Conservation (phyloP, 2,888 invertebrate genomes). For the Lasioglossum oenotherae region DNA sequence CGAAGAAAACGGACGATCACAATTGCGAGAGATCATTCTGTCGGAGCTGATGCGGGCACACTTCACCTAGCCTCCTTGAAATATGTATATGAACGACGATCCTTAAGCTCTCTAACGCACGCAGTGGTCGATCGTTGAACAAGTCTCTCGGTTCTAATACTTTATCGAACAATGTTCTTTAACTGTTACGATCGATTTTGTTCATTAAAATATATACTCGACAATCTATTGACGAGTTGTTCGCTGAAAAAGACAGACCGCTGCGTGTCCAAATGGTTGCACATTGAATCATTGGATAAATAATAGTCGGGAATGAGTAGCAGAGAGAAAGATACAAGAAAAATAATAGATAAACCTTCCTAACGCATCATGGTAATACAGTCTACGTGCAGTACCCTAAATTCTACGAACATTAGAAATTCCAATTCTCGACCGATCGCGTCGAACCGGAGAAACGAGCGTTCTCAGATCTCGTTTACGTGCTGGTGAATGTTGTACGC, state of each 20-base stretch:
- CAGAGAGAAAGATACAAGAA: conserved; percentile 18
- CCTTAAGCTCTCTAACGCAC: neutral
- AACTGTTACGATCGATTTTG: neutral
- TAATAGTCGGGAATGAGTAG: conserved; percentile 12
- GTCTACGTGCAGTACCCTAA: conserved; percentile 60
- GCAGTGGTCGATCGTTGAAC: neutral
- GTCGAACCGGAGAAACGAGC: conserved; percentile 10
- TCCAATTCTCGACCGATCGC: conserved; percentile 32
- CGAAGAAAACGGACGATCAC: conserved; percentile 49
- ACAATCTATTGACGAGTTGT: neutral
- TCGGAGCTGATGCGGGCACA: conserved; percentile 36
- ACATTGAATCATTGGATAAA: neutral
- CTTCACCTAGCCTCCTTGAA: conserved; percentile 8
- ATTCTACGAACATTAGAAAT: conserved; percentile 48
- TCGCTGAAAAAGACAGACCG: neutral
- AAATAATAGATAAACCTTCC: conserved; percentile 34
- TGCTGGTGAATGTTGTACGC: conserved; percentile 83
- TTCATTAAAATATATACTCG: neutral
- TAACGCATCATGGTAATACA: conserved; percentile 50
- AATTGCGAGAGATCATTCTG: conserved; percentile 65
- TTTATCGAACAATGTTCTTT: neutral
- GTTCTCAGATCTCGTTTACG: conserved; percentile 80
- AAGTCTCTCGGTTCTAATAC: neutral
- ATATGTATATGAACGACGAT: conserved; percentile 32
- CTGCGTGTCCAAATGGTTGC: neutral